phyloP scores from a whole-genome alignment of 1,140 invertebrate species.

The Drosophila saltans region DNA sequence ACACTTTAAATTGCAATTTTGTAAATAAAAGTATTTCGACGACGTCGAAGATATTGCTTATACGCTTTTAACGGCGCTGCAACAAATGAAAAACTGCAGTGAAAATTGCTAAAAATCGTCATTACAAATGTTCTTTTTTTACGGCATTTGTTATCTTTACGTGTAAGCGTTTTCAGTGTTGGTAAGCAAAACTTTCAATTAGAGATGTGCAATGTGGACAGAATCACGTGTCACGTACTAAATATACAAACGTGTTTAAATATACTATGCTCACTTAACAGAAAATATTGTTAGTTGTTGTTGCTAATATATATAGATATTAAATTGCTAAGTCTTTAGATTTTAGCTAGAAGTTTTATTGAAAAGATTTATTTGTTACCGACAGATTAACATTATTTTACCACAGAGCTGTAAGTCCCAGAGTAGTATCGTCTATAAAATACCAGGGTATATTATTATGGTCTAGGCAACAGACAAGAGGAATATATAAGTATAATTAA shows the following conservation, averaged over 20 bases:
- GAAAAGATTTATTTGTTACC: too few relatives aligned
- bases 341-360: too few relatives aligned
- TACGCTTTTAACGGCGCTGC: neutral
- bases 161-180: constrained; percentile 10
- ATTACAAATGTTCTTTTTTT: neutral
- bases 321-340: too few relatives aligned
- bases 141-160: constrained; percentile 4
- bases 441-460: too few relatives aligned
- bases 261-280: neutral
- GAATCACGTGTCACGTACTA: neutral
- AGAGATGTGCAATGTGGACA: neutral
- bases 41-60: neutral
- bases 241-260: neutral
- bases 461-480: too few relatives aligned
- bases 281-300: neutral
- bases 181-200: neutral
- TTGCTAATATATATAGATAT: neutral
- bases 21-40: neutral
- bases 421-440: too few relatives aligned
- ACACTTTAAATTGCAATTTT: neutral
- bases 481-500: too few relatives aligned
- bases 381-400: too few relatives aligned
- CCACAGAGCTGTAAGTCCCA: too few relatives aligned
- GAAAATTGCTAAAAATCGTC: neutral
- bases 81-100: neutral